Conservation (phyloP, 2,113 vertebrate species). For the Argyrosomus japonicus region DNA sequence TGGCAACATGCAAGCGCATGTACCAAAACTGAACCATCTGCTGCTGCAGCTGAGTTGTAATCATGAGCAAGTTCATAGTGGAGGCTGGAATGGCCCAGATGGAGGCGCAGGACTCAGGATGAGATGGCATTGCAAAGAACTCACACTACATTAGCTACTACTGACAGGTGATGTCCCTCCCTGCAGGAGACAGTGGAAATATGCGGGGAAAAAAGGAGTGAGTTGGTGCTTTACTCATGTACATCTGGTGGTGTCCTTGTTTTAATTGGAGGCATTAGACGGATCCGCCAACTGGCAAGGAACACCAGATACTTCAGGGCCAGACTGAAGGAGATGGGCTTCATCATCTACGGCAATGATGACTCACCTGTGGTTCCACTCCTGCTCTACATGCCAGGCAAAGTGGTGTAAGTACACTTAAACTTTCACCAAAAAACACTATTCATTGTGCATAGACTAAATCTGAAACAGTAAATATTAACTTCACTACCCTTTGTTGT, state of each 20-base stretch:
- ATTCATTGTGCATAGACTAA: not conserved
- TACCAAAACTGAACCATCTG: slow-evolving; percentile 81
- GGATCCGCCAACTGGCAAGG: slow-evolving; percentile 86
- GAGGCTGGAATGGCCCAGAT: slow-evolving; percentile 66
- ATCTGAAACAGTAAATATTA: slow-evolving; percentile 18
- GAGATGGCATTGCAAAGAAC: slow-evolving; percentile 35
- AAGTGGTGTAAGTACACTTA: slow-evolving; percentile 90
- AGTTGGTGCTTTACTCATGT: slow-evolving; percentile 45
- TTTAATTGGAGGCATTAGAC: slow-evolving; percentile 85
- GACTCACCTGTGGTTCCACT: slow-evolving; percentile 92
- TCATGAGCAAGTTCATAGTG: slow-evolving; percentile 58
- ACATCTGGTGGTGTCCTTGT: slow-evolving; percentile 57
- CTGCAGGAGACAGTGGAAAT: slow-evolving; percentile 35
- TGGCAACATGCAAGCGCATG: slow-evolving; percentile 57
- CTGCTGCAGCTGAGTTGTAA: slow-evolving; percentile 65
- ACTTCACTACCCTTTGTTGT: slow-evolving; percentile 3
- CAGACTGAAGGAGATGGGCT: slow-evolving; percentile 90
- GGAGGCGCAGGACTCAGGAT: slow-evolving; percentile 58
- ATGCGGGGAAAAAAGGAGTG: not conserved
- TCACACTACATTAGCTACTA: slow-evolving; percentile 38
- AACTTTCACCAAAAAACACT: not conserved
- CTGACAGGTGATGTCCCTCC: slow-evolving; percentile 46
- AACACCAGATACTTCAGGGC: slow-evolving; percentile 93
- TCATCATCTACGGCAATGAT: slow-evolving; percentile 93
- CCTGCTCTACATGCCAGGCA: slow-evolving; percentile 93